phyloP scores from a whole-genome alignment of 2,797 vertebrate genomes.

The Ceryle rudis region DNA sequence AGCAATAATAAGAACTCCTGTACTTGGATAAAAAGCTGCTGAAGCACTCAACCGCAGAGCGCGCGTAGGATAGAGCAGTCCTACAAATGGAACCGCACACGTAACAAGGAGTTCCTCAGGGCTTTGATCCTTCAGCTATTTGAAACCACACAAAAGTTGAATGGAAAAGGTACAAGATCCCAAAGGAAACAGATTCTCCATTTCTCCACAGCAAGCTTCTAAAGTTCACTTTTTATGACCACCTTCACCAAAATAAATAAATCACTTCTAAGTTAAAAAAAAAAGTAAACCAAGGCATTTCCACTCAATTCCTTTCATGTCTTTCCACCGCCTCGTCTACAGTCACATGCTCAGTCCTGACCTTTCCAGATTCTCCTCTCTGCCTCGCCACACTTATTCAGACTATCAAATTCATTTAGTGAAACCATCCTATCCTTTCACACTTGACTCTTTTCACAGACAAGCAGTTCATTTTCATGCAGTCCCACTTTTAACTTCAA shows the following conservation, averaged over 20 bases:
- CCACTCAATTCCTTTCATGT: constrained; percentile 68
- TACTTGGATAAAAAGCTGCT: constrained; percentile 1
- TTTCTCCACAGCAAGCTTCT: constrained; percentile 17
- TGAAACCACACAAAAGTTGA: constrained; percentile 56
- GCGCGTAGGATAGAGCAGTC: background rate
- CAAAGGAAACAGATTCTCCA: constrained; percentile 45
- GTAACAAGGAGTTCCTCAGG: constrained; percentile 13
- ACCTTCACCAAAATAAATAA: constrained; percentile 63
- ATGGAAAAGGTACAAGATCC: constrained; percentile 52
- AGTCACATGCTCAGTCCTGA: constrained; percentile 72
- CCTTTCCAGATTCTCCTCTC: constrained; percentile 76
- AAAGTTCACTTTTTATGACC: constrained; percentile 29
- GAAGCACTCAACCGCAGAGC: background rate
- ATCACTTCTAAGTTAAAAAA: constrained; percentile 20
- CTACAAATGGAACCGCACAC: background rate
- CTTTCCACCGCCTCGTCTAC: constrained; percentile 34
- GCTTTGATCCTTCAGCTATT: constrained; percentile 63
- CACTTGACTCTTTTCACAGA: constrained; percentile 77
- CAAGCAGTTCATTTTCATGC: constrained; percentile 76
- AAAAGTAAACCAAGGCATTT: constrained; percentile 51
- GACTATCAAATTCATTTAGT: constrained; percentile 79
- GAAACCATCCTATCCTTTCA: constrained; percentile 76
- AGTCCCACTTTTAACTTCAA: constrained; percentile 77
- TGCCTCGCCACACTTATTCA: constrained; percentile 71
- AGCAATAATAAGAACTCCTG: background rate